phyloP scores from a whole-genome alignment of 2,113 vertebrate species.

The Cichladusa arquata region DNA sequence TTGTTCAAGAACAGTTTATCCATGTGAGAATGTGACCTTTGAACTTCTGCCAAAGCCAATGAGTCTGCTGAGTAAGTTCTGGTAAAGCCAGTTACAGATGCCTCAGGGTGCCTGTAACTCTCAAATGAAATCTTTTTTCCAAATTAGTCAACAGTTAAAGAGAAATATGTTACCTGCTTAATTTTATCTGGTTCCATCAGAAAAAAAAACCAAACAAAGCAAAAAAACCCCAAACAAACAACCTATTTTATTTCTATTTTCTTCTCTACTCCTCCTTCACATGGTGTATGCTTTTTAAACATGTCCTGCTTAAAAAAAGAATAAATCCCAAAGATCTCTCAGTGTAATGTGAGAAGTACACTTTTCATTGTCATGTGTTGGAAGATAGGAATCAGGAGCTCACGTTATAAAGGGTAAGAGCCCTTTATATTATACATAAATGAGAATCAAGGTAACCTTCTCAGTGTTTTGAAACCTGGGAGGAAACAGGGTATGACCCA shows the following conservation, averaged over 20 bases:
- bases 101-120: not conserved
- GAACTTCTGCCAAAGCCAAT: conserved; percentile 47
- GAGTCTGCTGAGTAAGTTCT: conserved; percentile 21
- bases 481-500: not conserved
- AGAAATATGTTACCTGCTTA: not conserved
- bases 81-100: conserved; percentile 28
- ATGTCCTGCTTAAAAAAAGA: not conserved
- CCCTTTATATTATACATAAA: not conserved
- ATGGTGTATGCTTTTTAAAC: not conserved
- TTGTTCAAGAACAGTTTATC: conserved; percentile 38
- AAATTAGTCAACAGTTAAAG: not conserved
- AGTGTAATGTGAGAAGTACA: not conserved
- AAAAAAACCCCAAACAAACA: too few relatives aligned
- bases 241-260: not conserved
- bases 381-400: not conserved
- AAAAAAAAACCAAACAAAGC: not conserved
- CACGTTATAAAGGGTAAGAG: not conserved
- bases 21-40: conserved; percentile 41
- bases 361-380: not conserved
- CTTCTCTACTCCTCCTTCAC: not conserved
- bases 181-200: not conserved
- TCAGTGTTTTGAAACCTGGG: not conserved
- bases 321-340: not conserved
- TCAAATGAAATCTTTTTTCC: not conserved
- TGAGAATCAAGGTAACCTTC: not conserved